Conservation (phyloP, 1,140 invertebrate species). For the Idris sp. region DNA sequence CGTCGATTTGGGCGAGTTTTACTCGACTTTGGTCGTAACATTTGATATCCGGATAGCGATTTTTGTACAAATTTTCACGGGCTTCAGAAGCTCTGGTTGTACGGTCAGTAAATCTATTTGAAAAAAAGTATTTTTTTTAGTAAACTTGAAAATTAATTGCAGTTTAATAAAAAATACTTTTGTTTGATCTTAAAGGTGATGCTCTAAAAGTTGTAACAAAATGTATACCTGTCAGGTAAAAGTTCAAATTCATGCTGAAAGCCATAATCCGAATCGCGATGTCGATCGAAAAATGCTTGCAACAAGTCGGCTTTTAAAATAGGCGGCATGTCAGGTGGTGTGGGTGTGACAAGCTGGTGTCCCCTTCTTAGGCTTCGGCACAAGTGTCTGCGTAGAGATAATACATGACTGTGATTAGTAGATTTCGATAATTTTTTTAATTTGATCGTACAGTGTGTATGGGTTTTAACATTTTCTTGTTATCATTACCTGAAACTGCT, state of each 20-base stretch:
- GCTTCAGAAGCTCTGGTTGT: slow-evolving; percentile 91
- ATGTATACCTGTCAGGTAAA: slow-evolving; percentile 85
- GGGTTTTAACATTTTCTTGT: too few species aligned
- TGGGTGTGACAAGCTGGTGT: slow-evolving; percentile 82
- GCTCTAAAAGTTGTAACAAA: too few species aligned
- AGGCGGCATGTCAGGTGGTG: slow-evolving; percentile 89
- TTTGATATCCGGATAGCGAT: slow-evolving; percentile 93
- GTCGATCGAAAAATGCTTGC: slow-evolving; percentile 86
- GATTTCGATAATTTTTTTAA: slow-evolving; percentile 17
- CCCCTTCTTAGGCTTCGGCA: slow-evolving; percentile 82
- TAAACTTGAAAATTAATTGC: too few species aligned
- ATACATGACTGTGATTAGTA: slow-evolving; percentile 44
- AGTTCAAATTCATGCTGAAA: slow-evolving; percentile 93
- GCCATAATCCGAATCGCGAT: slow-evolving; percentile 91
- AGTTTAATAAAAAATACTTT: too few species aligned
- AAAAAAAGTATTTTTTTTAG: too few species aligned
- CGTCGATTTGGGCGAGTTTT: slow-evolving; percentile 86
- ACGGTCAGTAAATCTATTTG: slow-evolving; percentile 85
- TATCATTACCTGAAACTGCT: slow-evolving; percentile 82
- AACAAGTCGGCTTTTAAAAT: slow-evolving; percentile 85
- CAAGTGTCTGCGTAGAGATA: slow-evolving; percentile 75
- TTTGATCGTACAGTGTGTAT: too few species aligned
- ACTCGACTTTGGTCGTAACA: slow-evolving; percentile 95
- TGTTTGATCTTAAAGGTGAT: too few species aligned
- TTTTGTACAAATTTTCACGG: slow-evolving; percentile 92